Evolutionary conservation across 1,140 invertebrate genomes (phyloP).

Genomic region (Ostrea denselamellosa): DNA sequence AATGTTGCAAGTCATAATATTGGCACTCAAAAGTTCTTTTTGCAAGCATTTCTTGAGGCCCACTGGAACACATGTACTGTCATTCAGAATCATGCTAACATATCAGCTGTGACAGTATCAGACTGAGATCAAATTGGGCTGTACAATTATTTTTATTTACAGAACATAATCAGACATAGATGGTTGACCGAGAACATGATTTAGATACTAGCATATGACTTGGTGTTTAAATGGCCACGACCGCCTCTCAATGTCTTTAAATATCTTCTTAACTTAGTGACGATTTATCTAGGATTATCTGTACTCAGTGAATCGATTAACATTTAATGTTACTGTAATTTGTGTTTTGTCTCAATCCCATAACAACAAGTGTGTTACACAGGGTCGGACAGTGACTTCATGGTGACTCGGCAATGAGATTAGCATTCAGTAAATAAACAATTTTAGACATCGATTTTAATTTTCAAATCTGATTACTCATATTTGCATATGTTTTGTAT

Average conservation of each 20-base stretch:
- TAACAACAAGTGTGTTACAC: background rate
- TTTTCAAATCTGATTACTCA: background rate
- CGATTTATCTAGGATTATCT: background rate
- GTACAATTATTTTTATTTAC: slow-evolving; percentile 21
- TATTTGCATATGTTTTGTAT: no score
- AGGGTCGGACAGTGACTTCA: background rate
- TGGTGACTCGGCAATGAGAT: background rate
- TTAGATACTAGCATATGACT: background rate
- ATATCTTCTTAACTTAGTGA: background rate
- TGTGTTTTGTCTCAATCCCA: background rate
- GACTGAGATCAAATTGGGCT: background rate
- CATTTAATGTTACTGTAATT: background rate
- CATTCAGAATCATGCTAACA: background rate
- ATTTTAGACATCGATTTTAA: background rate
- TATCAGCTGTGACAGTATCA: background rate
- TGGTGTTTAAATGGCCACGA: slow-evolving; percentile 6
- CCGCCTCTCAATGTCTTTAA: background rate
- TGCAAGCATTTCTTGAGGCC: background rate
- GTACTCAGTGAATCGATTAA: background rate
- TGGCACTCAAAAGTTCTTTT: background rate
- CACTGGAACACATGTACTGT: background rate
- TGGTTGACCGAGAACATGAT: background rate
- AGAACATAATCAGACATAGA: background rate
- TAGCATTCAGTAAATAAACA: background rate
- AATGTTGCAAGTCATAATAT: slow-evolving; percentile 21